A percentile compares a stretch with the other conserved stretches of the same genome.
Evolutionary conservation across 2,113 vertebrate species (phyloP).

Genomic region (Periophthalmodon schlosseri): DNA sequence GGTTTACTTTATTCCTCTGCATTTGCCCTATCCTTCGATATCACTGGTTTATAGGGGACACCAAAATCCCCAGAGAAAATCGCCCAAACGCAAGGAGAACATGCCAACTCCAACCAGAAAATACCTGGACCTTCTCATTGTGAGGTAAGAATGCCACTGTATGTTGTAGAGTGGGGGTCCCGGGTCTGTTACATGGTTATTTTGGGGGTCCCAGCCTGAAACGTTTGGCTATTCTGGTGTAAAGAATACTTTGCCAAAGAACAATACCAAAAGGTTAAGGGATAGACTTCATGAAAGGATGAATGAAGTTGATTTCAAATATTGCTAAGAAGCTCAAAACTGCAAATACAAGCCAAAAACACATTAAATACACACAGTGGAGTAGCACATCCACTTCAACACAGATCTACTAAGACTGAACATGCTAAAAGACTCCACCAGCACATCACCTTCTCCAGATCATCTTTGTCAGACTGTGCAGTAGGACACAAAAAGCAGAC

Average conservation of each 20-base stretch:
- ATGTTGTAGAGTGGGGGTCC: too few relatives aligned
- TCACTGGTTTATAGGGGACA: too few relatives aligned
- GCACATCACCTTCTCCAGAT: neutral
- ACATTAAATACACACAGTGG: neutral
- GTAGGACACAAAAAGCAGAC: slow-evolving; percentile 30
- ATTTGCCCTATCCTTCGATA: too few relatives aligned
- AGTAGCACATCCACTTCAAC: neutral
- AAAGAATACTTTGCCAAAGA: too few relatives aligned
- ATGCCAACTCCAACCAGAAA: neutral
- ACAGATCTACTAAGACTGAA: too few relatives aligned
- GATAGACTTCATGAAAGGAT: neutral
- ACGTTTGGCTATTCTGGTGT: too few relatives aligned
- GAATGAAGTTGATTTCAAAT: neutral
- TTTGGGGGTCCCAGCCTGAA: too few relatives aligned
- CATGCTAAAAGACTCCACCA: neutral
- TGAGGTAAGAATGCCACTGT: neutral
- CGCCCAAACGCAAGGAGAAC: neutral
- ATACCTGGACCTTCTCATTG: neutral
- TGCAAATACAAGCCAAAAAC: neutral
- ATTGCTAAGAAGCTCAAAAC: neutral
- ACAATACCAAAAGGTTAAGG: too few relatives aligned
- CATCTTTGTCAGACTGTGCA: slow-evolving; percentile 46
- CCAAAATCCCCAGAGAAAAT: neutral
- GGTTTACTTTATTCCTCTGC: too few relatives aligned
- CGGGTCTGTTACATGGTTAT: too few relatives aligned